Percentiles rank a stretch among this genome's conserved stretches.
phyloP scores from a whole-genome alignment of 2,888 invertebrate species.

The Lucinisca nassula region DNA sequence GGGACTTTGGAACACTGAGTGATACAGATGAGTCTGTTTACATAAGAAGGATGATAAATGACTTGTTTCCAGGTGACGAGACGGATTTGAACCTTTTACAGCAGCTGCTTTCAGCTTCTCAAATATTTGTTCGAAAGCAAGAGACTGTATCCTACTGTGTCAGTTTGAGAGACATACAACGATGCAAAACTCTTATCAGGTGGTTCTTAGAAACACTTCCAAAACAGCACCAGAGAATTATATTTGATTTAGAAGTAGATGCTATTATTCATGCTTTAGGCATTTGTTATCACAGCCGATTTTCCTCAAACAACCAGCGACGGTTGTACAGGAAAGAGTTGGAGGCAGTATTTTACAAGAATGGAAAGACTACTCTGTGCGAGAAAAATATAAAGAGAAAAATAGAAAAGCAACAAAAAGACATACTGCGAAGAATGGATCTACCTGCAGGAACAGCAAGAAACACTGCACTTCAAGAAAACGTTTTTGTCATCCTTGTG shows the following conservation, averaged over 20 bases:
- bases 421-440: conserved; percentile 74
- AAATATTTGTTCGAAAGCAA: conserved; percentile 44
- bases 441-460: conserved; percentile 74
- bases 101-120: conserved; percentile 52
- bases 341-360: conserved; percentile 19
- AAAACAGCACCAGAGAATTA: background rate
- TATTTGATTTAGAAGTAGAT: background rate
- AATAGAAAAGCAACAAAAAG: conserved; percentile 70
- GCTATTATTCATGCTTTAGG: conserved; percentile 66
- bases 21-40: conserved; percentile 72
- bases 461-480: conserved; percentile 76
- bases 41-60: conserved; percentile 58
- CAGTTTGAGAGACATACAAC: conserved; percentile 61
- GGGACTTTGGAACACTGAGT: conserved; percentile 78
- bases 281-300: conserved; percentile 69
- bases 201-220: conserved; percentile 50
- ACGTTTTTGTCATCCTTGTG: conserved; percentile 78
- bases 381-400: conserved; percentile 49
- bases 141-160: conserved; percentile 47
- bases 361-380: background rate
- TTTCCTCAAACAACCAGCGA: conserved; percentile 45
- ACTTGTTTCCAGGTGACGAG: conserved; percentile 14
- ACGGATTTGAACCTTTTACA: conserved; percentile 18
- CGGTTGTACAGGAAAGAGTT: conserved; percentile 47
- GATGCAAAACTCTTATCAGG: conserved; percentile 41